Percentiles rank a stretch among this genome's conserved stretches.
These are phyloP conservation scores for Spheniscus mendiculus DNA, from an alignment of 2,113 vertebrate genomes.

Conservation along the genomic window DNA sequence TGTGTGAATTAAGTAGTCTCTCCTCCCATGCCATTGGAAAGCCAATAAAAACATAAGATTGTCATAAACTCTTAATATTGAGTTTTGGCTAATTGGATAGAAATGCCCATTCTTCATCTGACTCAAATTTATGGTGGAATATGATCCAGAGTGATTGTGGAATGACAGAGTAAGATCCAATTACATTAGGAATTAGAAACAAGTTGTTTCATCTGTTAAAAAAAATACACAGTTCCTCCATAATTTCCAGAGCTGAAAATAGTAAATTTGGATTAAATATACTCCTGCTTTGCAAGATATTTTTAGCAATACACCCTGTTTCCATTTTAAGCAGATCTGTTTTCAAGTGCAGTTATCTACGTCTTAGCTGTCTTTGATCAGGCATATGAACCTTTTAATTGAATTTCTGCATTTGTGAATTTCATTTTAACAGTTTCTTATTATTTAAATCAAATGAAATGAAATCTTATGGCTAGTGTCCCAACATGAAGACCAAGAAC, in stretches of 20 bases:
- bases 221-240: neutral
- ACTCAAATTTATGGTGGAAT: neutral
- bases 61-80: neutral
- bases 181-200: neutral
- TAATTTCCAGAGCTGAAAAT: neutral
- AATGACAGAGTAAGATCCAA: neutral
- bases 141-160: neutral
- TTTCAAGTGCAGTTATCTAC: neutral
- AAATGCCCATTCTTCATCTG: neutral
- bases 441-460: conserved; percentile 5
- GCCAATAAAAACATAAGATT: neutral
- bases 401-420: neutral
- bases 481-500: neutral
- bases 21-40: neutral
- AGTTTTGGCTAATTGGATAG: neutral
- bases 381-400: neutral
- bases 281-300: neutral
- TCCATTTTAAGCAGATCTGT: neutral
- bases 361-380: neutral
- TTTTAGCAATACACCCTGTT: neutral
- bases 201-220: neutral
- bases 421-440: neutral
- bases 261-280: neutral
- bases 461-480: neutral
- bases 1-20: neutral